Conservation (phyloP, 1,140 invertebrate species). For the Geopemphigus sp. region DNA sequence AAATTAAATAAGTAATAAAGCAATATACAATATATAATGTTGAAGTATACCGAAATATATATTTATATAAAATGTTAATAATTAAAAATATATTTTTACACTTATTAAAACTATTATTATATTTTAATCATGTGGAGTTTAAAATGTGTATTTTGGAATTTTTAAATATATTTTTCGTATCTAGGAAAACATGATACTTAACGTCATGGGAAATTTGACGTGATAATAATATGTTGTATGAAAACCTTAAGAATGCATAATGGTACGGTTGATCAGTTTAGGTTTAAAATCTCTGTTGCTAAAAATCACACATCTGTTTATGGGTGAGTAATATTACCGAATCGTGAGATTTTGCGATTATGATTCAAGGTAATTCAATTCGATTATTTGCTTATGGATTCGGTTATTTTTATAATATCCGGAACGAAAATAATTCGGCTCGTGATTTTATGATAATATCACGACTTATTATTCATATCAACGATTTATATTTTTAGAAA, state of each 20-base stretch:
- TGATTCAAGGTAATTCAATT: neutral
- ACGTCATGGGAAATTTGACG: neutral
- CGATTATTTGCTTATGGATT: neutral
- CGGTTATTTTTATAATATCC: neutral
- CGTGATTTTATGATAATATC: neutral
- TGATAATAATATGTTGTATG: constrained; percentile 1
- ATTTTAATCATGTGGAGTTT: neutral
- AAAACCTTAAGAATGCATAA: neutral
- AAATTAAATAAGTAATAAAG: too few relatives aligned
- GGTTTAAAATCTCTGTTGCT: neutral
- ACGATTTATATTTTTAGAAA: neutral
- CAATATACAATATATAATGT: too few relatives aligned
- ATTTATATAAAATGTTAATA: too few relatives aligned
- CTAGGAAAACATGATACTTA: neutral
- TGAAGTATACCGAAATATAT: neutral
- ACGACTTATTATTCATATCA: neutral
- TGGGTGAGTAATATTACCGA: neutral
- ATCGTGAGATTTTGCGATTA: constrained; percentile 3
- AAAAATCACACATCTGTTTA: neutral
- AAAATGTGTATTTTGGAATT: neutral
- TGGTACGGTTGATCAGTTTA: neutral
- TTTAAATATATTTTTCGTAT: neutral
- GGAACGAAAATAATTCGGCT: neutral
- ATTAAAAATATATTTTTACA: too few relatives aligned
- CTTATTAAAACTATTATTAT: neutral